Evolutionary conservation across 2,113 vertebrate genomes (phyloP).

Genomic region (Brienomyrus brachyistius): DNA sequence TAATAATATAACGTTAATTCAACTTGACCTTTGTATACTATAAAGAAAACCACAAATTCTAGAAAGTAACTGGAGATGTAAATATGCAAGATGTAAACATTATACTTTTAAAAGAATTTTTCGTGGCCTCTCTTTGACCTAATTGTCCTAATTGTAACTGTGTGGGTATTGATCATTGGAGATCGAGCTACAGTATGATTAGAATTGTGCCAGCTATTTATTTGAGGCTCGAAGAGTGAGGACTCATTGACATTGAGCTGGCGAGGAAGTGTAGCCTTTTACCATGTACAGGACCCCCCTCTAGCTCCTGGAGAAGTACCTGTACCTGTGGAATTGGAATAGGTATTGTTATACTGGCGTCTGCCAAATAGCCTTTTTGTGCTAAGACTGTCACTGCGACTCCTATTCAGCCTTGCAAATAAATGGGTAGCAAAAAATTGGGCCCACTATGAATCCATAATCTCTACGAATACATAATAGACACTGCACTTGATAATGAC

Average conservation of each 20-base stretch:
- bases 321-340: constrained; percentile 6
- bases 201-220: constrained; percentile 43
- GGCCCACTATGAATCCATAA: not conserved
- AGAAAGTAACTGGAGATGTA: constrained; percentile 53
- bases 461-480: not conserved
- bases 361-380: not conserved
- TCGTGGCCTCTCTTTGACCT: constrained; percentile 62
- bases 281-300: not conserved
- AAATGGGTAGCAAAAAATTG: not conserved
- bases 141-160: constrained; percentile 66
- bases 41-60: constrained; percentile 57
- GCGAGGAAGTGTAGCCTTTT: constrained; percentile 18
- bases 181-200: constrained; percentile 64
- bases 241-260: constrained; percentile 54
- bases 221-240: constrained; percentile 37
- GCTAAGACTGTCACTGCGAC: not conserved
- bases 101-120: constrained; percentile 63
- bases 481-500: not conserved
- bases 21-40: constrained; percentile 31
- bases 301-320: not conserved
- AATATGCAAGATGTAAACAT: constrained; percentile 59
- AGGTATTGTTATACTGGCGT: not conserved
- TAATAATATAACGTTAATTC: not conserved
- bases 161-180: constrained; percentile 63
- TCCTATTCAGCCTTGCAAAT: not conserved